phyloP scores from a whole-genome alignment of 2,113 vertebrate genomes.

The Neogale vison region DNA sequence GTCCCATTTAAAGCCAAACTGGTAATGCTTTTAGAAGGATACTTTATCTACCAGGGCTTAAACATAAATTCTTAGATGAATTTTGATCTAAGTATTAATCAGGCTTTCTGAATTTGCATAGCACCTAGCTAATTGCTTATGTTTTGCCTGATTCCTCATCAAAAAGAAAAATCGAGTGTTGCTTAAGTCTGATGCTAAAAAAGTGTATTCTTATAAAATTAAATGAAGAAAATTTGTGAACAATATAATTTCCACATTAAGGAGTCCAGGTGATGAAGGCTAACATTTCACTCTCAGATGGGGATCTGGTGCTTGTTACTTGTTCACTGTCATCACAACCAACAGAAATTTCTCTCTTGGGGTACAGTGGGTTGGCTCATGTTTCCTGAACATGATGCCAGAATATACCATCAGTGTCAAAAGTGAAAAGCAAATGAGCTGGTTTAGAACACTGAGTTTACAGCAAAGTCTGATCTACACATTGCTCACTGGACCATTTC shows the following conservation, averaged over 20 bases:
- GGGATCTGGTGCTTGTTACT: not conserved
- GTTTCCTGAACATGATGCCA: not conserved
- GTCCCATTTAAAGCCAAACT: slow-evolving; percentile 33
- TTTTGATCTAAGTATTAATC: slow-evolving; percentile 47
- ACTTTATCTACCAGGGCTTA: not conserved
- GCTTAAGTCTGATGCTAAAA: slow-evolving; percentile 9
- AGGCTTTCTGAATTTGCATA: not conserved
- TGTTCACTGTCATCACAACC: not conserved
- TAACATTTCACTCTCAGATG: not conserved
- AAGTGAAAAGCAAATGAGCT: not conserved
- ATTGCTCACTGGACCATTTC: not conserved
- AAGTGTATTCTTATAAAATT: slow-evolving; percentile 45
- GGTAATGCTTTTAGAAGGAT: not conserved
- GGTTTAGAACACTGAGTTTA: not conserved
- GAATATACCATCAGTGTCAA: not conserved
- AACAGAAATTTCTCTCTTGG: not conserved
- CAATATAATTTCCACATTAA: not conserved
- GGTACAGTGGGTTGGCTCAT: not conserved
- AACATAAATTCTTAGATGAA: slow-evolving; percentile 38
- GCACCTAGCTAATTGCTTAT: not conserved
- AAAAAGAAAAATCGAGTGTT: slow-evolving; percentile 28
- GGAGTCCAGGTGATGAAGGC: not conserved
- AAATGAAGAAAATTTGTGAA: slow-evolving; percentile 6
- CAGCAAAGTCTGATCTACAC: not conserved
- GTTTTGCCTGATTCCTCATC: not conserved